Evolutionary conservation across 2,113 vertebrate species (phyloP), one percentile per base, ranked within the genome.

Genomic region (Xiphias gladius): DNA sequence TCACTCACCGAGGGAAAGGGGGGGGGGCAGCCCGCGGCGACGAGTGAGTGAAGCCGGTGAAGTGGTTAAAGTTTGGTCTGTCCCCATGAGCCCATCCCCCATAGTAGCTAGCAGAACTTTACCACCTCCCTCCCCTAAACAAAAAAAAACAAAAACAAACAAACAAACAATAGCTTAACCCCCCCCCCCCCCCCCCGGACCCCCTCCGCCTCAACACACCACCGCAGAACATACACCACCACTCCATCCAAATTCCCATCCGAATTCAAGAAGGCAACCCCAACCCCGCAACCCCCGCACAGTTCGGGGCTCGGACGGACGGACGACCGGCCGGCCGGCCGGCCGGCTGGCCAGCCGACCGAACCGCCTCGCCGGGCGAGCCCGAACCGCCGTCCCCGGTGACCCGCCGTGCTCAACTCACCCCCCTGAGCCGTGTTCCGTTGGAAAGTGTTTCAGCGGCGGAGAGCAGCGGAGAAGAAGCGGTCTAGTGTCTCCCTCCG

Each of bases 41-140:
- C 54, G 71, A 52, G 73, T 65, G 85, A 85, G 75, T 58, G 84
- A 55, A 88, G 90, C 88, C 91, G 87, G 90, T 87, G 90, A 94
- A 94, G 92, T 94, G 93, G 93, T 94, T 94, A 94, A 95, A 95
- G 94, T 95, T 95, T 94, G 84, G 88, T 86, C 73, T 72, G 80
- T 77, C 82, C 88, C 85, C 28, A 59, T 46, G 77, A 87, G 89
- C 94, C 95, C 94, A 93, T 95, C 94, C 95, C 94, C 94, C 94
- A 94, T 71, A 83, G 84, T 26, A 76, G 80, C 92, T 35, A 87
- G 71, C 90, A 87, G 90, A 95, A 93, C 89, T 91, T 93, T 85
- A 90, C 74, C 88, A 73, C 80, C 78, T 50, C 50, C 71, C 54
- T 88, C 88, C 82, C 76, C 79, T 46, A 88, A 82, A 89, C 84